Evolutionary conservation across 2,888 invertebrate species (phyloP).

Genomic region (Thymelicus lineola): DNA sequence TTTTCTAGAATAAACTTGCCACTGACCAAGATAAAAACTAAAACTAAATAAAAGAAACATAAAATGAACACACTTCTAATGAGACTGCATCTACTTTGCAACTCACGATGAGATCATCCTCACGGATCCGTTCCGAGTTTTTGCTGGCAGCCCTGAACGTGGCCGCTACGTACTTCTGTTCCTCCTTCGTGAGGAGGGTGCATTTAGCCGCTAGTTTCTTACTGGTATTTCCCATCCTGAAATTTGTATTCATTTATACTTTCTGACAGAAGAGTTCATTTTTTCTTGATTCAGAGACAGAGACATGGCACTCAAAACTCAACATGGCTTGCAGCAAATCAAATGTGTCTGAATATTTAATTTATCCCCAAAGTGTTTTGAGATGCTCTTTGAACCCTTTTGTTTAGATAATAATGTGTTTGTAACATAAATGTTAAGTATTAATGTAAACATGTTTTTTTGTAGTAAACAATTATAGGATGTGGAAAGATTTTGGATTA

Average conservation of each 20-base stretch:
- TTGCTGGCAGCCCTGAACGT: constrained; percentile 87
- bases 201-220: constrained; percentile 88
- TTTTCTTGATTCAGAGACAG: too few relatives aligned
- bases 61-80: constrained; percentile 82
- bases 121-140: constrained; percentile 87
- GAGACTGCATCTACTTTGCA: constrained; percentile 76
- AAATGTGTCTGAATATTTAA: too few relatives aligned
- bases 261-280: too few relatives aligned
- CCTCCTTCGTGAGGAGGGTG: constrained; percentile 86
- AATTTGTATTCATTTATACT: constrained; percentile 36
- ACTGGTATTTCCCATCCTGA: constrained; percentile 86
- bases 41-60: constrained; percentile 55
- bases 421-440: too few relatives aligned
- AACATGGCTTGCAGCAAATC: too few relatives aligned
- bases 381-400: too few relatives aligned
- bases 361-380: too few relatives aligned
- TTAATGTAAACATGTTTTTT: too few relatives aligned
- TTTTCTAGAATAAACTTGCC: constrained; percentile 9
- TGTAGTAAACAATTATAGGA: too few relatives aligned
- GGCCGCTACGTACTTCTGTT: constrained; percentile 86
- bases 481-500: too few relatives aligned
- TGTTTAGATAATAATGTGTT: too few relatives aligned
- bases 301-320: too few relatives aligned
- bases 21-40: constrained; percentile 36
- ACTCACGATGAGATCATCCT: constrained; percentile 88